phyloP scores from a whole-genome alignment of 2,113 vertebrate species.

The Corvus hawaiiensis region DNA sequence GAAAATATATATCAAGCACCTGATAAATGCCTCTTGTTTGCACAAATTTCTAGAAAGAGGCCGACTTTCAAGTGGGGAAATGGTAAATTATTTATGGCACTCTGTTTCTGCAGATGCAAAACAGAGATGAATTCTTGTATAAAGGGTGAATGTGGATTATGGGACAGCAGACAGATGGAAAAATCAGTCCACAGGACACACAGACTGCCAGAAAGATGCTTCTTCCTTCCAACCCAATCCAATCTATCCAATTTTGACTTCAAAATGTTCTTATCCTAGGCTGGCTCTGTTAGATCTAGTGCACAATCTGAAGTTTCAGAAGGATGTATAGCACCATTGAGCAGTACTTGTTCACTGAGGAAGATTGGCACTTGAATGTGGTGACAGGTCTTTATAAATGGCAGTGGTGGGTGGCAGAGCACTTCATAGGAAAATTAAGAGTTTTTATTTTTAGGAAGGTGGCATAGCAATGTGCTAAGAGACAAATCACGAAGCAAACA shows the following conservation, averaged over 20 bases:
- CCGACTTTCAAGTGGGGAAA: fast-evolving
- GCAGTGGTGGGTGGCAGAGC: not conserved
- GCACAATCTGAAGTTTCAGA: not conserved
- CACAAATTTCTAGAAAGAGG: not conserved
- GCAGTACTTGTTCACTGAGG: not conserved
- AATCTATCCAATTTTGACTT: not conserved
- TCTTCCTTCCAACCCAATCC: not conserved
- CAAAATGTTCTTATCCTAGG: not conserved
- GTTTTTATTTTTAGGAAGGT: not conserved
- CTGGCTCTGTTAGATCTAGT: not conserved
- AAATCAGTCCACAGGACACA: not conserved
- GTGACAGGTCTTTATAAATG: not conserved
- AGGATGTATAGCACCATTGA: not conserved
- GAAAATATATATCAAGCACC: not conserved
- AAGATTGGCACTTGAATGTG: not conserved
- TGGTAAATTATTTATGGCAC: not conserved
- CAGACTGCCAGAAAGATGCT: not conserved
- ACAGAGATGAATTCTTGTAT: not conserved
- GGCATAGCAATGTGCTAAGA: not conserved
- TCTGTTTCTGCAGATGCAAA: not conserved
- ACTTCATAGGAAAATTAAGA: not conserved
- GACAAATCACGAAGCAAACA: not conserved
- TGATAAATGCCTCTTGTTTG: not conserved
- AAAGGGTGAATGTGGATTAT: not conserved
- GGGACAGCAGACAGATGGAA: not conserved